Conservation (phyloP, 1,140 invertebrate species). For the Zaprionus kolodkinae region DNA sequence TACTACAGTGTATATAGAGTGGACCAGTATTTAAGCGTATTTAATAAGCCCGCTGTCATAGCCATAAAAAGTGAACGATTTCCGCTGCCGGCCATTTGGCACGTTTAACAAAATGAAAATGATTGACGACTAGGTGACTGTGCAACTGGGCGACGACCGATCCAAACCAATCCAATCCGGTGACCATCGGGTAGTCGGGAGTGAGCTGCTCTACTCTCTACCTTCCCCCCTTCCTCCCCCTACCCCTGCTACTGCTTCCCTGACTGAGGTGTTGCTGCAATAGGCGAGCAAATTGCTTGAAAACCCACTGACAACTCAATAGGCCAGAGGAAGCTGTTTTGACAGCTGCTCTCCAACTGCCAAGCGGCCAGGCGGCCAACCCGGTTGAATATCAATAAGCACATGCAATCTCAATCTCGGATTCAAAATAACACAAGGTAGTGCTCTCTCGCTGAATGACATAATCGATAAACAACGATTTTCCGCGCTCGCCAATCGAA, state of each 20-base stretch:
- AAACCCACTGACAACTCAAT: constrained; percentile 74
- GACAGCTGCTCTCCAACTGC: constrained; percentile 34
- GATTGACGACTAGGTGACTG: constrained; percentile 61
- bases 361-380: background rate
- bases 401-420: constrained; percentile 24
- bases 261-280: constrained; percentile 39
- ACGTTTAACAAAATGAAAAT: constrained; percentile 75
- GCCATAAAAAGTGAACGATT: constrained; percentile 65
- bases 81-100: constrained; percentile 71
- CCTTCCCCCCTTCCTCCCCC: background rate
- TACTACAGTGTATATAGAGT: background rate
- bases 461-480: constrained; percentile 66
- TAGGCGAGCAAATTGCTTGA: constrained; percentile 51
- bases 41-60: constrained; percentile 37
- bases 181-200: constrained; percentile 16
- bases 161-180: background rate
- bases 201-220: background rate
- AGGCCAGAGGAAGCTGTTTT: constrained; percentile 49
- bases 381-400: constrained; percentile 43
- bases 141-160: constrained; percentile 23
- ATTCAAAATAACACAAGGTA: constrained; percentile 41
- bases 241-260: background rate
- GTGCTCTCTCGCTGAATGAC: constrained; percentile 49
- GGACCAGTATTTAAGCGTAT: constrained; percentile 11
- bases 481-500: constrained; percentile 50